These are phyloP conservation scores for Botia kubotai DNA, from an alignment of 2,797 vertebrate species.

Conservation along the genomic window DNA sequence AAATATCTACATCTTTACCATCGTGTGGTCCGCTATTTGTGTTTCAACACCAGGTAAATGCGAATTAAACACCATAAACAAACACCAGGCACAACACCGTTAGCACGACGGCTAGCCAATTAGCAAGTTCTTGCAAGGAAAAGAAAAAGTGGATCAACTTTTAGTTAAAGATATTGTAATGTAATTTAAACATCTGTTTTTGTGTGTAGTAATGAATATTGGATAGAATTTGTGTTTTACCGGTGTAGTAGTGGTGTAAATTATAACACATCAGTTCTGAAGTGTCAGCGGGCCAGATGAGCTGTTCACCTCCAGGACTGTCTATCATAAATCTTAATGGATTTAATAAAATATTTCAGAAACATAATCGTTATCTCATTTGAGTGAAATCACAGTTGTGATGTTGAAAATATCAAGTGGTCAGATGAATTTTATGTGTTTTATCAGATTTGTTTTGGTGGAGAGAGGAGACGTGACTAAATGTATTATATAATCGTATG, in stretches of 20 bases:
- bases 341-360: background rate
- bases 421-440: background rate
- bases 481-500: background rate
- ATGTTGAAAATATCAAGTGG: background rate
- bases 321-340: background rate
- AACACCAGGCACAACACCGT: slow-evolving; percentile 5
- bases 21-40: background rate
- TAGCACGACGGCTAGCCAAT: slow-evolving; percentile 36
- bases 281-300: slow-evolving; percentile 4
- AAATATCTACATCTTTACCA: background rate
- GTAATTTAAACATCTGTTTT: background rate
- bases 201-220: background rate
- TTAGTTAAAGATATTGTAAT: slow-evolving; percentile 2
- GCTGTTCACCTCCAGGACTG: background rate
- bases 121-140: slow-evolving; percentile 15
- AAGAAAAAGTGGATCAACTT: slow-evolving; percentile 29
- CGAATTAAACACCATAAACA: slow-evolving; percentile 7
- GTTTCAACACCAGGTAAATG: slow-evolving; percentile 26
- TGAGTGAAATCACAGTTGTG: background rate
- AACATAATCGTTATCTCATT: background rate
- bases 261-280: background rate
- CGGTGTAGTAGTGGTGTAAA: background rate
- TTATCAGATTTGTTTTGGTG: background rate
- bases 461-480: background rate
- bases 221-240: background rate